These are phyloP conservation scores for Scomber scombrus DNA, from an alignment of 2,113 vertebrate species.

Conservation along the genomic window DNA sequence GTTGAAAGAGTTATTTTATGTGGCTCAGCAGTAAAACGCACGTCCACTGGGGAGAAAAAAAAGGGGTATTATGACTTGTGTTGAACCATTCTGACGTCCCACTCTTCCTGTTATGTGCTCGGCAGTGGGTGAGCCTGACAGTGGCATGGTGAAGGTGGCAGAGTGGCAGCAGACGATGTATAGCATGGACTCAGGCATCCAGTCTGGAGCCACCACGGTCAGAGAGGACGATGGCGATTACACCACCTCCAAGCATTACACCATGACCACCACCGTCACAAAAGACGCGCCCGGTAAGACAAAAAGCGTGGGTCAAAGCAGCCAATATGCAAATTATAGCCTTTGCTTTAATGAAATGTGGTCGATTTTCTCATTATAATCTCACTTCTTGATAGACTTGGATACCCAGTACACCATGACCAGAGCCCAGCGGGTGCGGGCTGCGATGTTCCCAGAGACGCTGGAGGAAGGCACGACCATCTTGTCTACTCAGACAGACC, in stretches of 20 bases:
- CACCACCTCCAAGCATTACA: constrained; percentile 87
- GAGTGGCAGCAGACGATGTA: constrained; percentile 93
- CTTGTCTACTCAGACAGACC: constrained; percentile 89
- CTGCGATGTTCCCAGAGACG: constrained; percentile 93
- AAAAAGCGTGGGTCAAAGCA: not conserved
- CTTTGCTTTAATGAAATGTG: not conserved
- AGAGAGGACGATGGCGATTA: constrained; percentile 88
- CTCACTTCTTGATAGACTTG: constrained; percentile 74
- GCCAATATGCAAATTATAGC: not conserved
- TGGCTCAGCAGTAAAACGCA: not conserved
- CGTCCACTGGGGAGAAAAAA: not conserved
- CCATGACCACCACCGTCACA: constrained; percentile 84
- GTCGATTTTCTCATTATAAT: not conserved
- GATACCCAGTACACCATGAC: constrained; percentile 90
- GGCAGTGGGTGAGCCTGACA: constrained; percentile 74
- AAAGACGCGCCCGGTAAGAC: constrained; percentile 73
- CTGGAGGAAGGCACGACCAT: constrained; percentile 85
- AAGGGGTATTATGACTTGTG: not conserved
- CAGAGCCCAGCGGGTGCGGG: constrained; percentile 90
- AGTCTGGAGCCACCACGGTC: constrained; percentile 92
- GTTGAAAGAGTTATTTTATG: not conserved
- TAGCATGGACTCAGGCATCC: constrained; percentile 90
- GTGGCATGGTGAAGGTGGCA: constrained; percentile 86
- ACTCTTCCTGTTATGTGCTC: not conserved
- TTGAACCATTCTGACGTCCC: not conserved